Percentiles rank a stretch among this genome's conserved stretches.
Conservation (phyloP, 37 sponge, comb jelly and placozoan genomes). For the Mnemiopsis leidyi region DNA sequence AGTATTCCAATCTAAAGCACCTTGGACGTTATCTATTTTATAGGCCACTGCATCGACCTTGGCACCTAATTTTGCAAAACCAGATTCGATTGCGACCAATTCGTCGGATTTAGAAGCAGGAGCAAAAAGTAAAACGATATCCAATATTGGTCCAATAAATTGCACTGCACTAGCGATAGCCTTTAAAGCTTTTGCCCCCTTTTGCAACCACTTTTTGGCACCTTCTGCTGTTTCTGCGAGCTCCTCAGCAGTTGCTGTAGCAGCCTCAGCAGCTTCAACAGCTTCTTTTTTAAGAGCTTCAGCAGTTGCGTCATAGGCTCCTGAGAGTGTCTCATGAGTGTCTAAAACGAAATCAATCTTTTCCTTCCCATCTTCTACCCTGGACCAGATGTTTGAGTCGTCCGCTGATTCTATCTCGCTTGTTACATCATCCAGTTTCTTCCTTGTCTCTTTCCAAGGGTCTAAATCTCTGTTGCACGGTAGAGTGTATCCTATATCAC, state of each 20-base stretch:
- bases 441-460: background rate
- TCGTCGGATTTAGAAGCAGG: conserved; percentile 3
- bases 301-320: background rate
- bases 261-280: background rate
- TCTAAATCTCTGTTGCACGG: too few relatives aligned
- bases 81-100: background rate
- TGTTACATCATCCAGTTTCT: background rate
- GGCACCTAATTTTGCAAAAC: background rate
- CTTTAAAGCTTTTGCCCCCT: background rate
- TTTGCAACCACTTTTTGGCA: too few relatives aligned
- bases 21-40: background rate
- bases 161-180: background rate
- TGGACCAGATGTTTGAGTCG: background rate
- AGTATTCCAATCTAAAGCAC: background rate
- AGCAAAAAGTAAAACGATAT: background rate
- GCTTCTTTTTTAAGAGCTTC: background rate
- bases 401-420: too few relatives aligned
- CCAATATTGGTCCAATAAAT: background rate
- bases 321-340: background rate
- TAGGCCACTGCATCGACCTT: background rate
- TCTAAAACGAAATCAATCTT: background rate
- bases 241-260: background rate
- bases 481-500: too few relatives aligned
- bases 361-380: background rate
- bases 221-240: background rate